A percentile compares a stretch with the other conserved stretches of the same genome.
These are phyloP conservation scores for Numida meleagris DNA, from an alignment of 2,113 vertebrate genomes.

Conservation along the genomic window DNA sequence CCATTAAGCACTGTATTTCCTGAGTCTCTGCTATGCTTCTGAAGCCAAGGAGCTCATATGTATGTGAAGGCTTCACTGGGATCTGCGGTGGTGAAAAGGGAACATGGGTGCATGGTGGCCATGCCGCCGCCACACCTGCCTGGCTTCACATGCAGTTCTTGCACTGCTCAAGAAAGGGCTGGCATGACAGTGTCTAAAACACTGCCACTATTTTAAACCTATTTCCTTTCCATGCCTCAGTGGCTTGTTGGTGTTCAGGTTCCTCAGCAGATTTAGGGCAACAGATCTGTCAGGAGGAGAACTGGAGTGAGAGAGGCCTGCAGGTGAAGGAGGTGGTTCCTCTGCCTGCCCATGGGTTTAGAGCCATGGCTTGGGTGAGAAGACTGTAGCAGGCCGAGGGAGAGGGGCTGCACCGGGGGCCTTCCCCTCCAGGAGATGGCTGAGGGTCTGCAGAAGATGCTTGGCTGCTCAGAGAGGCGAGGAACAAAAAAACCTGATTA, in stretches of 20 bases:
- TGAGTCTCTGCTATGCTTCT: neutral
- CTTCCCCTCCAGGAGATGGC: neutral
- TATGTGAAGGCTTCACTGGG: neutral
- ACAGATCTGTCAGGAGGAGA: neutral
- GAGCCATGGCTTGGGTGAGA: neutral
- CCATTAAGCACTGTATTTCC: neutral
- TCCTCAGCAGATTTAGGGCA: neutral
- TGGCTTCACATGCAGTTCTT: neutral
- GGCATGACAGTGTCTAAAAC: neutral
- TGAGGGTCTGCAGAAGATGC: neutral
- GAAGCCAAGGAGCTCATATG: neutral
- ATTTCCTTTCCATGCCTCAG: neutral
- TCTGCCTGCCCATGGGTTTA: neutral
- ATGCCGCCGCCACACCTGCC: accelerated
- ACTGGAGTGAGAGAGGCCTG: neutral
- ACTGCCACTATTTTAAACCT: neutral
- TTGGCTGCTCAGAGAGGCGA: neutral
- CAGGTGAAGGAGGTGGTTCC: neutral
- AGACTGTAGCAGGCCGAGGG: neutral
- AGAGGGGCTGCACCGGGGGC: neutral
- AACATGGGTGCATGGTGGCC: accelerated
- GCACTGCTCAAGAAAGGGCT: neutral
- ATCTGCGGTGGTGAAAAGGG: neutral
- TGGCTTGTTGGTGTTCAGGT: neutral
- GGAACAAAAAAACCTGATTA: neutral